A percentile compares a stretch with the other conserved stretches of the same genome.
These are phyloP conservation scores for Sciurus vulgaris DNA, from an alignment of 2,797 vertebrate species.

Conservation along the genomic window DNA sequence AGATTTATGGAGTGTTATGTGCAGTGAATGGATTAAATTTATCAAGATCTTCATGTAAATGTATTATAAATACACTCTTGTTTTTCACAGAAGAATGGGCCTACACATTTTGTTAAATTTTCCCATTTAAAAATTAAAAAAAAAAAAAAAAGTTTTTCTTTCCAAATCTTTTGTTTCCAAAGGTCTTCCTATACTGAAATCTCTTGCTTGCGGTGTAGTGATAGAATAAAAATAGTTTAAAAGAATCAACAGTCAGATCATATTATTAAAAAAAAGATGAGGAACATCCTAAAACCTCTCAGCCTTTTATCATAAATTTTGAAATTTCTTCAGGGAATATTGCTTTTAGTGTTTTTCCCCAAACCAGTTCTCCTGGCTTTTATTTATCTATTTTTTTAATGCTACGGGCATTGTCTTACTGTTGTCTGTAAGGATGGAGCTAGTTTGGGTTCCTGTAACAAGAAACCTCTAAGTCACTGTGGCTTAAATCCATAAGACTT, in stretches of 20 bases:
- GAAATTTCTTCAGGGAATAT: not conserved
- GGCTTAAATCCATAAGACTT: not conserved
- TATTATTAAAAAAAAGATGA: constrained; percentile 40
- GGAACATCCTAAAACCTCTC: not conserved
- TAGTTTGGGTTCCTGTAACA: not conserved
- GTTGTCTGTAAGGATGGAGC: not conserved
- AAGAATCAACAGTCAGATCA: not conserved
- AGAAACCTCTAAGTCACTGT: not conserved
- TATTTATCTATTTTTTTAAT: not conserved
- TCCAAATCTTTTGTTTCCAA: not conserved
- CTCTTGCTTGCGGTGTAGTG: constrained; percentile 55
- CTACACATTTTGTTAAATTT: constrained; percentile 14
- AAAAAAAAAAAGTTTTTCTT: not conserved
- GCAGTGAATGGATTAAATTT: not conserved
- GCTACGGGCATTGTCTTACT: not conserved
- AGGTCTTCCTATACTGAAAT: not conserved
- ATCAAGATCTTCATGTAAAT: not conserved
- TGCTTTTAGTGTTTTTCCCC: not conserved
- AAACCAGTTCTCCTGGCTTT: not conserved
- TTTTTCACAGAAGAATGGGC: constrained; percentile 25
- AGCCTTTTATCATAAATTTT: constrained; percentile 38
- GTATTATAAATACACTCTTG: not conserved
- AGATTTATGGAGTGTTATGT: not conserved
- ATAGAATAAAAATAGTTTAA: constrained; percentile 27
- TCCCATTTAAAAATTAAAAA: not conserved